Conservation (phyloP, 2,113 vertebrate species). For the Uria aalge region DNA sequence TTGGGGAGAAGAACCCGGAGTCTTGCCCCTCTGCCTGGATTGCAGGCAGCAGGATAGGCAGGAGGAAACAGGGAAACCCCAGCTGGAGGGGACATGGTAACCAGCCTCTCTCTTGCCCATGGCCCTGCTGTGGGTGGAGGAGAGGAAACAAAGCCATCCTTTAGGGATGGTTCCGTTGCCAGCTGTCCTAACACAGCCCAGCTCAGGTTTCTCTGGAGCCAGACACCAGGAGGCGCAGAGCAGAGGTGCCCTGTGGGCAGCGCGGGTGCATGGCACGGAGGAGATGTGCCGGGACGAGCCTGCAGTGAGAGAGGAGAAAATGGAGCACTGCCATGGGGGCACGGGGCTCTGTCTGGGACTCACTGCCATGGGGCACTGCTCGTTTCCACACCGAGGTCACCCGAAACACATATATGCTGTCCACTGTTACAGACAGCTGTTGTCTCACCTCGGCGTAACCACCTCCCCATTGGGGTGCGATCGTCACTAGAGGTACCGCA, state of each 20-base stretch:
- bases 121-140: not conserved
- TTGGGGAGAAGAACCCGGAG: not conserved
- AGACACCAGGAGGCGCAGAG: not conserved
- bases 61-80: not conserved
- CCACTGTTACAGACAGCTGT: not conserved
- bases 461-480: fast-evolving
- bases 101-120: not conserved
- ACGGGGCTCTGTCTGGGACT: fast-evolving
- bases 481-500: not conserved
- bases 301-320: not conserved
- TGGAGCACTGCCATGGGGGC: too few relatives aligned
- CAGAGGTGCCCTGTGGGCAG: not conserved
- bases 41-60: not conserved
- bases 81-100: not conserved
- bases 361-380: not conserved
- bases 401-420: fast-evolving
- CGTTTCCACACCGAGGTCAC: fast-evolving
- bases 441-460: fast-evolving
- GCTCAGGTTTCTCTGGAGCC: not conserved
- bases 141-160: not conserved
- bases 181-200: not conserved
- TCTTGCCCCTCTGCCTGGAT: not conserved
- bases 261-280: fast-evolving
- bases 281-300: fast-evolving
- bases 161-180: not conserved